Evolutionary conservation across 2,797 vertebrate genomes (phyloP).

Genomic region (Aeoliscus strigatus): DNA sequence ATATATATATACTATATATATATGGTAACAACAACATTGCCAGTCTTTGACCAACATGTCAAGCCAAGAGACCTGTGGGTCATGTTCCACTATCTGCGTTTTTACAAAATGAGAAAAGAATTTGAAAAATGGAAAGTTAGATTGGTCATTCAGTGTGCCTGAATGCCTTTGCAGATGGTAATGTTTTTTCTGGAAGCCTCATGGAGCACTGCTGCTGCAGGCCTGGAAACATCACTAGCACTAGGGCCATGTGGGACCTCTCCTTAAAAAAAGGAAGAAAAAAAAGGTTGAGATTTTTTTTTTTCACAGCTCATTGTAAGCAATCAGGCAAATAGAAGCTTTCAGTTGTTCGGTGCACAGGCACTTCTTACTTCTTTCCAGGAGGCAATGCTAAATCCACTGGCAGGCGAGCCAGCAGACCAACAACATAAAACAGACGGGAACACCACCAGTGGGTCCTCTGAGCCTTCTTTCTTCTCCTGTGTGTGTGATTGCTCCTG

Average conservation of each 20-base stretch:
- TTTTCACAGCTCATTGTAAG: slow-evolving; percentile 77
- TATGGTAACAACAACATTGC: slow-evolving; percentile 16
- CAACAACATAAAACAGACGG: slow-evolving; percentile 49
- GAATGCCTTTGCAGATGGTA: slow-evolving; percentile 67
- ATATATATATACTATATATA: no score
- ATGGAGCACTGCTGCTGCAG: slow-evolving; percentile 51
- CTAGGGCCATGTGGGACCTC: slow-evolving; percentile 81
- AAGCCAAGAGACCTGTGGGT: slow-evolving; percentile 25
- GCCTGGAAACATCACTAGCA: slow-evolving; percentile 79
- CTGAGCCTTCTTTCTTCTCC: slow-evolving; percentile 49
- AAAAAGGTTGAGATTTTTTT: slow-evolving; percentile 70
- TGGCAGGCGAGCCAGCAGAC: slow-evolving; percentile 52
- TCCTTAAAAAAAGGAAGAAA: slow-evolving; percentile 43
- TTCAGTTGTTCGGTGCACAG: slow-evolving; percentile 60
- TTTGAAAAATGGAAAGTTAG: slow-evolving; percentile 30
- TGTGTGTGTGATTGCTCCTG: slow-evolving; percentile 54
- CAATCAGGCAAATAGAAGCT: slow-evolving; percentile 77
- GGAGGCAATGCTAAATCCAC: slow-evolving; percentile 73
- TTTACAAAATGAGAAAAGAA: slow-evolving; percentile 47
- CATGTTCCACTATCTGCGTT: slow-evolving; percentile 19
- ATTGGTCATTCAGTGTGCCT: slow-evolving; percentile 34
- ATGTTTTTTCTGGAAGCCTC: slow-evolving; percentile 72
- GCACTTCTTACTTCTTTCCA: slow-evolving; percentile 62
- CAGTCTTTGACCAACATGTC: slow-evolving; percentile 3
- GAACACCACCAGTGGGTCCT: slow-evolving; percentile 52